phyloP scores from a whole-genome alignment of 2,797 vertebrate genomes.

The Fistularia commersonii region DNA sequence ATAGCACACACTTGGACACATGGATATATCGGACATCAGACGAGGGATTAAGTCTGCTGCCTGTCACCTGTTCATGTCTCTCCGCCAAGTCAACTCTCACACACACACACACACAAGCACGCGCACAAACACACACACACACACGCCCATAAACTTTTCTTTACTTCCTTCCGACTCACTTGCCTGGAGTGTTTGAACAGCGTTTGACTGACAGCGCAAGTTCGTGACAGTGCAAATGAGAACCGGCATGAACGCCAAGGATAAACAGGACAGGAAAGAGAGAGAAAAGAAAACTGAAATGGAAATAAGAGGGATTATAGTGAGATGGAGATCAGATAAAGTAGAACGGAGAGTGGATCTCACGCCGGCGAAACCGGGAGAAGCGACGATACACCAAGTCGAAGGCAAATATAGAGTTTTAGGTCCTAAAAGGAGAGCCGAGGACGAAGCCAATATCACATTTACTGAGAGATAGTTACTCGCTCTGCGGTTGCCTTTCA shows the following conservation, averaged over 20 bases:
- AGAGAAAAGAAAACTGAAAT: conserved; percentile 5
- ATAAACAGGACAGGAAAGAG: conserved; percentile 5
- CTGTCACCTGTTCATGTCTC: conserved; percentile 68
- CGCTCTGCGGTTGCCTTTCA: conserved; percentile 15
- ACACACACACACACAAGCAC: conserved; percentile 5
- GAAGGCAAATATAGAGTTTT: conserved; percentile 19
- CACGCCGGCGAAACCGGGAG: no score
- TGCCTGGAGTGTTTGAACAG: conserved; percentile 26
- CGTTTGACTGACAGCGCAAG: conserved; percentile 32
- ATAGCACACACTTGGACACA: conserved; percentile 47
- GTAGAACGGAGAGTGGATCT: conserved; percentile 13
- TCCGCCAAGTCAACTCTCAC: conserved; percentile 31
- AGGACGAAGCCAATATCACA: conserved; percentile 44
- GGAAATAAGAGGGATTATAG: background rate
- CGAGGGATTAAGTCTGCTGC: conserved; percentile 56
- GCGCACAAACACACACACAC: conserved; percentile 2
- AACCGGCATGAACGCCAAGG: conserved; percentile 9
- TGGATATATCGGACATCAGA: conserved; percentile 54
- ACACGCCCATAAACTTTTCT: conserved; percentile 8
- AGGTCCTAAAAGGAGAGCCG: conserved; percentile 19
- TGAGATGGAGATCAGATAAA: conserved; percentile 14
- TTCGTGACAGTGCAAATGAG: conserved; percentile 37
- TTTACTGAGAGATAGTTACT: conserved; percentile 37
- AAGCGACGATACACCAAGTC: conserved; percentile 27
- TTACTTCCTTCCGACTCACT: conserved; percentile 17